Percentiles rank a stretch among this genome's conserved stretches.
Evolutionary conservation across 2,113 vertebrate genomes (phyloP).

Genomic region (Turdus rufiventris): DNA sequence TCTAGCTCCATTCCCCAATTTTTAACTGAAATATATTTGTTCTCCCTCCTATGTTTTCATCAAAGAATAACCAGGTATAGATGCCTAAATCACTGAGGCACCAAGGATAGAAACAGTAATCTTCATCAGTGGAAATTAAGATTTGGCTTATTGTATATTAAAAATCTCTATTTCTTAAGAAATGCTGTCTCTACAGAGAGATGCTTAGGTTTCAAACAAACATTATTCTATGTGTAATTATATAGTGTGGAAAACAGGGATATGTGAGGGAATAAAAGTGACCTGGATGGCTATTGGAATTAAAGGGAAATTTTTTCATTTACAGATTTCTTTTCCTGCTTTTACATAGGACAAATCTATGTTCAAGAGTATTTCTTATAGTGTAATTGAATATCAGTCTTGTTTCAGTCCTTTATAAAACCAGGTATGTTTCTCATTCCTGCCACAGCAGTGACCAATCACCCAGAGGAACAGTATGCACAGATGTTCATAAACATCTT

Average conservation of each 20-base stretch:
- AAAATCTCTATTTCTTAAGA: background rate
- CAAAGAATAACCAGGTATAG: background rate
- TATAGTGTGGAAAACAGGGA: background rate
- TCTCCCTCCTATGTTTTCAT: background rate
- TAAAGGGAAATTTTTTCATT: background rate
- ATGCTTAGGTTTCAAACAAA: background rate
- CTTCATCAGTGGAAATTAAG: background rate
- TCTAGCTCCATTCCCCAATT: background rate
- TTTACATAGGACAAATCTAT: background rate
- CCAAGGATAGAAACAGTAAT: background rate
- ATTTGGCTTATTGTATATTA: background rate
- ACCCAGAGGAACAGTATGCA: background rate
- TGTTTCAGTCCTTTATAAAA: background rate
- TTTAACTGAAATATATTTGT: background rate
- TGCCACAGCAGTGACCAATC: background rate
- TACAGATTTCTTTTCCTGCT: background rate
- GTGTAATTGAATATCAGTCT: background rate
- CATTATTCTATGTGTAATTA: background rate
- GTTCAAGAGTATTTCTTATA: background rate
- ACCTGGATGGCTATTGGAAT: background rate
- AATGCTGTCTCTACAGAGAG: background rate
- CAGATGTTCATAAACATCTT: background rate
- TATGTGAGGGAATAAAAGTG: background rate
- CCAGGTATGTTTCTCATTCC: background rate
- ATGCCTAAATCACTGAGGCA: background rate